Evolutionary conservation across 2,888 invertebrate species (phyloP).

Genomic region (Salticus scenicus): DNA sequence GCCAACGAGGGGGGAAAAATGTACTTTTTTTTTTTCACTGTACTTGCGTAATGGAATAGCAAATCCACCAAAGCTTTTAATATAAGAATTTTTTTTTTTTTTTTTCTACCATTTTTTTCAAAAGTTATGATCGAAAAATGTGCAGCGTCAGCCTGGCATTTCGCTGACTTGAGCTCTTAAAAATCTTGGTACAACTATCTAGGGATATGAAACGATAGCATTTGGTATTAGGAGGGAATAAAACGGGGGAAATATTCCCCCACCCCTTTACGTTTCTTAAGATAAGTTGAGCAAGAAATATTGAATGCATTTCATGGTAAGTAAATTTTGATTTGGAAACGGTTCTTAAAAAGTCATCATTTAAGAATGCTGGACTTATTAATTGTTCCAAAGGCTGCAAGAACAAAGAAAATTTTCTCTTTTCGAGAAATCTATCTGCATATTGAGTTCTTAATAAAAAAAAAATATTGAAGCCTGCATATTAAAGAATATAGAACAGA

Average conservation of each 20-base stretch:
- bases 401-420: not conserved
- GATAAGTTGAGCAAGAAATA: conserved; percentile 24
- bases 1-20: conserved; percentile 17
- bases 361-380: not conserved
- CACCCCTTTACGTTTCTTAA: not conserved
- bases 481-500: not conserved
- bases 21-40: conserved; percentile 25
- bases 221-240: conserved; percentile 49
- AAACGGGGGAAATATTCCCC: conserved; percentile 3
- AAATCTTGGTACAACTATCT: conserved; percentile 49
- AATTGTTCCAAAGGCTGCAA: not conserved
- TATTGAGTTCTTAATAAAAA: not conserved
- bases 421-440: not conserved
- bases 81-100: conserved; percentile 35
- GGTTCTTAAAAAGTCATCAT: not conserved
- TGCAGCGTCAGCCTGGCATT: conserved; percentile 37
- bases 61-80: conserved; percentile 51
- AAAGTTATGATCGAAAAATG: conserved; percentile 64
- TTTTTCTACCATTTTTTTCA: conserved; percentile 18
- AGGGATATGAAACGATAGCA: conserved; percentile 53
- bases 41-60: conserved; percentile 34
- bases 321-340: conserved; percentile 38
- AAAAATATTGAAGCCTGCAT: not conserved
- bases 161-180: conserved; percentile 57
- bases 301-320: conserved; percentile 17